These are phyloP conservation scores for Ernsta delagoae DNA, from an alignment of 2,888 invertebrate species.

Conservation along the genomic window DNA sequence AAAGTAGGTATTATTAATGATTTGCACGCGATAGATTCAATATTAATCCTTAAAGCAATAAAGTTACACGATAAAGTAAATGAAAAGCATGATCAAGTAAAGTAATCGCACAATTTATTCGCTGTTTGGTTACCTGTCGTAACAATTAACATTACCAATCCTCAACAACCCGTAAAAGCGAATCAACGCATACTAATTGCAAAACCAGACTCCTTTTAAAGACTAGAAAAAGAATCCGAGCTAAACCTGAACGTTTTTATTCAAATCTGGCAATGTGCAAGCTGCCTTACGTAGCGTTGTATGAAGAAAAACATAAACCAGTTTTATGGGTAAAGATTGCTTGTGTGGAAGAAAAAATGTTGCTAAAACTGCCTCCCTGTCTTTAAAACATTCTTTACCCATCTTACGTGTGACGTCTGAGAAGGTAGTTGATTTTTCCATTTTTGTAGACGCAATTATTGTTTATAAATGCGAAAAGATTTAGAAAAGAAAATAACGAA, in stretches of 20 bases:
- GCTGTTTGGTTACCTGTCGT: neutral
- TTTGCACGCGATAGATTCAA: neutral
- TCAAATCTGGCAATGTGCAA: conserved; percentile 37
- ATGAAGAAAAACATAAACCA: conserved; percentile 34
- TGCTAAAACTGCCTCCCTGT: conserved; percentile 26
- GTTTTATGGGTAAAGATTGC: conserved; percentile 35
- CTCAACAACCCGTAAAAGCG: conserved; percentile 2
- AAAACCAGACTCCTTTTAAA: conserved; percentile 31
- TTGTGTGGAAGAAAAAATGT: conserved; percentile 28
- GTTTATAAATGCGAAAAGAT: neutral
- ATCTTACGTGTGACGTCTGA: conserved; percentile 10
- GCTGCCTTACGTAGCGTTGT: conserved; percentile 34
- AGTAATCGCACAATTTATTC: neutral
- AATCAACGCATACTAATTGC: conserved; percentile 14
- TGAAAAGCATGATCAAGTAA: neutral
- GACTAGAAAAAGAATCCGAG: conserved; percentile 35
- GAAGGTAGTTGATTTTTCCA: neutral
- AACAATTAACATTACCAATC: conserved; percentile 6
- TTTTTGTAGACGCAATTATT: conserved; percentile 4
- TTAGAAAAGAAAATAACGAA: no score
- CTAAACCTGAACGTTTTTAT: conserved; percentile 32
- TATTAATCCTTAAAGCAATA: neutral
- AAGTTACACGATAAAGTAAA: neutral
- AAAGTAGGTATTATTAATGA: no score
- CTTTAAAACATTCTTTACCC: conserved; percentile 30